phyloP scores from a whole-genome alignment of 2,888 invertebrate species.

The Drosophila cracens region DNA sequence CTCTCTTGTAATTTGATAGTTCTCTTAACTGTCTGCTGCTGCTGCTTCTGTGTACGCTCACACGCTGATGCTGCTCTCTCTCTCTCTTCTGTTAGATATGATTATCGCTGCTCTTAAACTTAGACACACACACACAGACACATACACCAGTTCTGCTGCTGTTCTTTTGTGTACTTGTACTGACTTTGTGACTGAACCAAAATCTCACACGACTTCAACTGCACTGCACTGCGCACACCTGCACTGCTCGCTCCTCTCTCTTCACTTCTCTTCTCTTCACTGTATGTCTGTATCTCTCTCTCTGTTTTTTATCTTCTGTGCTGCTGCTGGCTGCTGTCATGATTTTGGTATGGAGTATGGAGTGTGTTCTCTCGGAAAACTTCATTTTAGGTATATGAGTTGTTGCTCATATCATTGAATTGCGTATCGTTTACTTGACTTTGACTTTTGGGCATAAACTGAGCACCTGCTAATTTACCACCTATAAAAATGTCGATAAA shows the following conservation, averaged over 20 bases:
- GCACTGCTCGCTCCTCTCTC: constrained; percentile 30
- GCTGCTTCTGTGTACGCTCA: constrained; percentile 27
- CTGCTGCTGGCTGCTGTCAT: constrained; percentile 46
- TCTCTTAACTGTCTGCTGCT: constrained; percentile 44
- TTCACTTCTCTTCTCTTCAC: constrained; percentile 14
- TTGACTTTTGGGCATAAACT: constrained; percentile 78
- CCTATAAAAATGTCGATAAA: constrained; percentile 83
- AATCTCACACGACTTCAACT: constrained; percentile 57
- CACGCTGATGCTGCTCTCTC: constrained; percentile 45
- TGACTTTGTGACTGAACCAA: constrained; percentile 49
- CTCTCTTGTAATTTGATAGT: constrained; percentile 34
- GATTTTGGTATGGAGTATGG: constrained; percentile 59
- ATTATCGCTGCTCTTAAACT: constrained; percentile 14
- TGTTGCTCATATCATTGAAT: constrained; percentile 74
- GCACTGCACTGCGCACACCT: constrained; percentile 60
- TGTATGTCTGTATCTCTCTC: constrained; percentile 7
- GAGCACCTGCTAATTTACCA: constrained; percentile 81
- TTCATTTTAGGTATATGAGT: constrained; percentile 68
- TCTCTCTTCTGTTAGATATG: constrained; percentile 15
- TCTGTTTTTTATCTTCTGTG: constrained; percentile 58
- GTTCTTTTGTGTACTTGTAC: constrained; percentile 56
- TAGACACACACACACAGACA: constrained; percentile 40
- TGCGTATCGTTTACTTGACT: constrained; percentile 80
- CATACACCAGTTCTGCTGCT: constrained; percentile 48
- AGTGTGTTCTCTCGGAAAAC: constrained; percentile 74